Evolutionary conservation across 1,140 invertebrate genomes (phyloP), one percentile per base, ranked within the genome.

Genomic region (Streblospio benedicti): DNA sequence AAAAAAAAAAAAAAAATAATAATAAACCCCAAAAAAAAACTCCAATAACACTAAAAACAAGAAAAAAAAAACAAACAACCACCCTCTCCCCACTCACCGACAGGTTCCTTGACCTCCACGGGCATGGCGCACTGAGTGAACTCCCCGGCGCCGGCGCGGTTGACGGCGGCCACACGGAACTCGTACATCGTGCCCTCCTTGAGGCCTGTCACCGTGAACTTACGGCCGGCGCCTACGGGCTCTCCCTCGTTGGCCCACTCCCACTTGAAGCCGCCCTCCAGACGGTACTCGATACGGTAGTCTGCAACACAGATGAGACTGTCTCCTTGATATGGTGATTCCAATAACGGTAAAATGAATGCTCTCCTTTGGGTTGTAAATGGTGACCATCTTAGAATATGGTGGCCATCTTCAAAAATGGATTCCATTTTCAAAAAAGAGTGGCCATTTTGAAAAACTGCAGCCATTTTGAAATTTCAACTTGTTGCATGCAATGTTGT

Each of bases 91-190:
- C n/a, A 16, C 62, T 47, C n/a, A 64, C 63, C 54, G 28, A 53
- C 38, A 38, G 63, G 63, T 57, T 62, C 57, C 33, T 60, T 27
- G 20, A 49, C 58, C 12, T 30, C 41, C 4, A 64, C 25, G 6
- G 60, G 25, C 35, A 30, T 47, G 27, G 72, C 93, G 2, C 93
- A 93, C 55, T 89, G 45, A 0, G 73, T 93, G 2, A 93, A 93
- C 54, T 88, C 85, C 61, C 91, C 92, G 56, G 84, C 83, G n/a
- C 93, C 94, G 49, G 92, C 86, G 55, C 93, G 90, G 74, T 97
- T 97, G 51, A 93, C 88, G 32, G 93, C 93, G 60, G 92, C 87
- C 5, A 97, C 84, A 62, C 94, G 84, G 83, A 97, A 97, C 69
- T 90, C 86, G 70, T 96, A 97, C 74, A 94, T 91, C 67, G 87